phyloP scores from a whole-genome alignment of 2,113 vertebrate species.

The Hipposideros armiger region DNA sequence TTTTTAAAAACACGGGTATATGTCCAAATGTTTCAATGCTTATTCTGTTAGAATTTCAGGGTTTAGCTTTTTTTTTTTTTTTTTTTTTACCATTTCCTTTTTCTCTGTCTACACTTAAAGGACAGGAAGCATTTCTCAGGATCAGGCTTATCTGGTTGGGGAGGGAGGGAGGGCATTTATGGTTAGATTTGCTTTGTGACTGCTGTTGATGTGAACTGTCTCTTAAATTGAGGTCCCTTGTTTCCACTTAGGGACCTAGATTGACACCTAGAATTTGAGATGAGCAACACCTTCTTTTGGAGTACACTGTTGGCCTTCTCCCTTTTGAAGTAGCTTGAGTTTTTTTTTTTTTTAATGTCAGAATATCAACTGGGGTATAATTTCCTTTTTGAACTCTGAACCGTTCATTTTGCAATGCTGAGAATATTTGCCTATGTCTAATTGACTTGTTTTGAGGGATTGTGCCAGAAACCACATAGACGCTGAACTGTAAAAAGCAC shows the following conservation, averaged over 20 bases:
- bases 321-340: slow-evolving; percentile 35
- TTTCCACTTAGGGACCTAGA: not conserved
- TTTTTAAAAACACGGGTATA: not conserved
- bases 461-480: slow-evolving; percentile 64
- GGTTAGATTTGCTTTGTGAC: not conserved
- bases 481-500: slow-evolving; percentile 50
- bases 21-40: not conserved
- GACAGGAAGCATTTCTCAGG: not conserved
- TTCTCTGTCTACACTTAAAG: not conserved
- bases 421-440: slow-evolving; percentile 56
- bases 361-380: slow-evolving; percentile 23
- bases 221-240: slow-evolving; percentile 8
- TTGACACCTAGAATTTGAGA: not conserved
- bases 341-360: not conserved
- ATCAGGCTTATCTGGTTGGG: not conserved
- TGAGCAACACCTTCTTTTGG: not conserved
- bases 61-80: not conserved
- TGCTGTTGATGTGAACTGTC: not conserved
- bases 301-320: not conserved
- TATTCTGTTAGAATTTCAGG: slow-evolving; percentile 17
- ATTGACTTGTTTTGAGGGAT: slow-evolving; percentile 50
- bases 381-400: slow-evolving; percentile 56
- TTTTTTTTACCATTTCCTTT: not conserved
- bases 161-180: not conserved
- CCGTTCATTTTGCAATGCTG: slow-evolving; percentile 62